These are phyloP conservation scores for Onychomys arenicola DNA, from an alignment of 2,797 vertebrate genomes.

Conservation along the genomic window DNA sequence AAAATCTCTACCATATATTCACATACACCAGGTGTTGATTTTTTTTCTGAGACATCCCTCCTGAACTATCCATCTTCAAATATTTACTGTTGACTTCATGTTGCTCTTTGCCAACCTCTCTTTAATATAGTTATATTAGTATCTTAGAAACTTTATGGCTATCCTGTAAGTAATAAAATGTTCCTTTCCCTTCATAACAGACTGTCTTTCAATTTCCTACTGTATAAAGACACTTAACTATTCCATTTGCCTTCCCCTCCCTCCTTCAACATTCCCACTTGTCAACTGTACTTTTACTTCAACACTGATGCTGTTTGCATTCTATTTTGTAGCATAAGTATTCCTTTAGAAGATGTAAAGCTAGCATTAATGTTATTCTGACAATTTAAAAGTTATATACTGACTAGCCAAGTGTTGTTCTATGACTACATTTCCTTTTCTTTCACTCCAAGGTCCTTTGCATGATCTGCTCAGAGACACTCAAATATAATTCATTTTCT, in stretches of 20 bases:
- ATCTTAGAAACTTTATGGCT: conserved; percentile 25
- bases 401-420: not conserved
- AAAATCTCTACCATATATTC: not conserved
- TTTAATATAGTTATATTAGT: not conserved
- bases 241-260: not conserved
- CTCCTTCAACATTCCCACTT: not conserved
- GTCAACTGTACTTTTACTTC: not conserved
- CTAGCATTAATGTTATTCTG: not conserved
- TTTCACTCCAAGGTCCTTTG: conserved; percentile 16
- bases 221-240: not conserved
- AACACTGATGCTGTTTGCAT: not conserved
- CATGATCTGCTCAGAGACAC: not conserved
- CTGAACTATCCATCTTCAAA: not conserved
- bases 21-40: not conserved
- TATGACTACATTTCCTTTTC: not conserved
- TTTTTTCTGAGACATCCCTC: conserved; percentile 31
- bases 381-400: not conserved
- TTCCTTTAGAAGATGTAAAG: conserved; percentile 33
- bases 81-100: conserved; percentile 17
- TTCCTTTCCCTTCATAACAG: not conserved
- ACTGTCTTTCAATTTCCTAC: not conserved
- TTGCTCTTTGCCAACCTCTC: not conserved
- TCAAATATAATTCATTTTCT: not conserved
- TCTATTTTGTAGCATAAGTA: not conserved
- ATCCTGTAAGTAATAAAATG: conserved; percentile 21